A percentile compares a stretch with the other conserved stretches of the same genome.
phyloP scores from a whole-genome alignment of 2,113 vertebrate species.

The Pangasianodon gigas region DNA sequence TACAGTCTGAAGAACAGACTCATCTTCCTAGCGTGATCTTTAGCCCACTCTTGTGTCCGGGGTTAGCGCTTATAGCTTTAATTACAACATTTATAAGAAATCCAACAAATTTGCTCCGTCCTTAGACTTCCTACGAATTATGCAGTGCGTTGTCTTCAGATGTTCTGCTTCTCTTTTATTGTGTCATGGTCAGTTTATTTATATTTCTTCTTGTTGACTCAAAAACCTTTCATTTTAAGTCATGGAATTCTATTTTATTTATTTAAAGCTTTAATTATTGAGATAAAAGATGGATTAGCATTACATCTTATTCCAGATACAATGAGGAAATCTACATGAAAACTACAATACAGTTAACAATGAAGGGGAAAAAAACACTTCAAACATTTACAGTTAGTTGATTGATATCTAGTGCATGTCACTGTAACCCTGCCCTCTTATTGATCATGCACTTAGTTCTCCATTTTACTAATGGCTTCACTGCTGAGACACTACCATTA shows the following conservation, averaged over 20 bases:
- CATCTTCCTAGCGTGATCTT: not conserved
- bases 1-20: not conserved
- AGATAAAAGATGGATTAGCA: not conserved
- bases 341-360: not conserved
- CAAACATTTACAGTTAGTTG: not conserved
- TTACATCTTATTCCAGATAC: not conserved
- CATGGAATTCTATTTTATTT: not conserved
- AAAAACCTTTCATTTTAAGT: not conserved
- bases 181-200: not conserved
- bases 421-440: not conserved
- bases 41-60: not conserved
- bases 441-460: constrained; percentile 10
- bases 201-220: not conserved
- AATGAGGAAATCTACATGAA: not conserved
- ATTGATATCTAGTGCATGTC: not conserved
- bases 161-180: not conserved
- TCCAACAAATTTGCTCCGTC: not conserved
- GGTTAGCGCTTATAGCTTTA: not conserved
- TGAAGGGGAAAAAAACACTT: not conserved
- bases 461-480: constrained; percentile 7
- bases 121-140: not conserved
- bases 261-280: not conserved
- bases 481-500: constrained; percentile 1
- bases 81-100: not conserved
- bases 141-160: not conserved